phyloP scores from a whole-genome alignment of 2,797 vertebrate species.

The Clarias fuscus region DNA sequence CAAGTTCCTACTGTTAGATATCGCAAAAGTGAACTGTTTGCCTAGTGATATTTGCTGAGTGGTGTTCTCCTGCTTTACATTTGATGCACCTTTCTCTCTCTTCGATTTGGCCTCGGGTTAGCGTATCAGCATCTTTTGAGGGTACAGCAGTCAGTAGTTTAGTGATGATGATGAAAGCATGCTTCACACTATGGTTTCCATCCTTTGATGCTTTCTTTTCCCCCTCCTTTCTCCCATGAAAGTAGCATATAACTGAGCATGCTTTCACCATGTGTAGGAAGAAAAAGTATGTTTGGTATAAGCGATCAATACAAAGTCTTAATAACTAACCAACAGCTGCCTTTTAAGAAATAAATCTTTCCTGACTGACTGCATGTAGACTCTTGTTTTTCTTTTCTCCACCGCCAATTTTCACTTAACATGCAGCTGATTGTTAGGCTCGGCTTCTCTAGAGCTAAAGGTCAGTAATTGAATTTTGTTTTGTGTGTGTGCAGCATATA shows the following conservation, averaged over 20 bases:
- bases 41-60: constrained; percentile 72
- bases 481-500: constrained; percentile 61
- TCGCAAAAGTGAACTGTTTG: constrained; percentile 63
- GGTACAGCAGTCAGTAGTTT: constrained; percentile 64
- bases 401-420: constrained; percentile 73
- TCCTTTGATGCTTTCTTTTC: constrained; percentile 60
- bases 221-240: neutral
- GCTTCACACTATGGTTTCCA: constrained; percentile 63
- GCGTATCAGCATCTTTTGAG: constrained; percentile 65
- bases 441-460: constrained; percentile 71
- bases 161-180: constrained; percentile 67
- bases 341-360: constrained; percentile 67
- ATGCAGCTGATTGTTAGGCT: constrained; percentile 77
- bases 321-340: constrained; percentile 66
- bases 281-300: constrained; percentile 63
- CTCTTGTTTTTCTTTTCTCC: constrained; percentile 25
- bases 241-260: constrained; percentile 56
- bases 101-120: constrained; percentile 71
- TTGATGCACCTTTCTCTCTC: constrained; percentile 70
- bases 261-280: constrained; percentile 55
- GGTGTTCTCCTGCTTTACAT: constrained; percentile 59
- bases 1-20: neutral
- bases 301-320: constrained; percentile 75
- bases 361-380: constrained; percentile 42
- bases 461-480: constrained; percentile 80